Evolutionary conservation across 2,113 vertebrate genomes (phyloP), one percentile per base, ranked within the genome.

Genomic region (Aldabrachelys gigantea): DNA sequence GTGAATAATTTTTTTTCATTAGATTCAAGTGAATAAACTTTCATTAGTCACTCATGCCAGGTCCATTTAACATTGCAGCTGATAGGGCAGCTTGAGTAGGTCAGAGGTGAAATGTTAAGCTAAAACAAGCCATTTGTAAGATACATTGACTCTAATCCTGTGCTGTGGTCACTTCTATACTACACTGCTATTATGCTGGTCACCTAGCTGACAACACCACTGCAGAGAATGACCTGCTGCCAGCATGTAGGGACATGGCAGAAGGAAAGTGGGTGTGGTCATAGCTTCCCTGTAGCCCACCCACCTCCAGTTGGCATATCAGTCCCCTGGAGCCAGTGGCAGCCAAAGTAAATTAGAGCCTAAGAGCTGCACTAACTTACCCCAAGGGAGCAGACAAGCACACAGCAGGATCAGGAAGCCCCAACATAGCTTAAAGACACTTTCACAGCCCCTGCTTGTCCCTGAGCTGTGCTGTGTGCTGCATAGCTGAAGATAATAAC

Each of bases 141-240:
- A 41, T 81, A 49, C 27, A 4, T 17, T 81, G 53, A 78, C 11
- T 84, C 16, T 14, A 6, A 5, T 72, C n/a, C 65, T 1, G 11
- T 2, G 0, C 13, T 47, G 8, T 44, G 44, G 31, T 41, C 90
- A 16, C 79, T 79, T 47, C 38, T 69, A 56, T 8, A 19, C 10
- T 14, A 59, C 53, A 25, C 54, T 59, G n/a, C 27, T 47, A 62
- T 0, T 8, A 38, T 21, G 65, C 8, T 21, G n/a, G n/a, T 12
- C 12, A 59, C 3, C 22, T 25, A 25, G 24, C 38, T 84, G 86
- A 81, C 44, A 24, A 50, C 1, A 49, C 2, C 56, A 19, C n/a
- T 47, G 56, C 17, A 0, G 0, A 5, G 5, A 31, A 16, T 5
- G 11, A 1, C 2, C 31, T 0, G 1, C 25, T 54, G 7, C 24